Conservation (phyloP, 2,113 vertebrate species). For the Addax nasomaculatus region DNA sequence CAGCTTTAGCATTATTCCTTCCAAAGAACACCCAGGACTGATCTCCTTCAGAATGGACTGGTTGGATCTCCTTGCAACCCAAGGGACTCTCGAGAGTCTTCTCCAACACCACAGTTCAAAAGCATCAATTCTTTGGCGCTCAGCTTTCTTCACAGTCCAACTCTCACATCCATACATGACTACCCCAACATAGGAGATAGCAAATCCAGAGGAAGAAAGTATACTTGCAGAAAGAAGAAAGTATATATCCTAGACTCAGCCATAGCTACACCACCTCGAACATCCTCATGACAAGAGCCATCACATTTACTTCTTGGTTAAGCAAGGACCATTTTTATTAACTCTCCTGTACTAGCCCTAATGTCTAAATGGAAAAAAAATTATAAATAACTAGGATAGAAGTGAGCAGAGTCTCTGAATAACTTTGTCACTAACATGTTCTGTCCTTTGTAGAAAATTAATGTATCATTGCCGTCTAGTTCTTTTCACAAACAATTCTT, state of each 20-base stretch:
- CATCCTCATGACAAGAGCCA: not conserved
- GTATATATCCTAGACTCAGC: not conserved
- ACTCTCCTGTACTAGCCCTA: not conserved
- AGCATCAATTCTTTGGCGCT: rapidly evolving
- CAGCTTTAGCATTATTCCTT: too few relatives aligned
- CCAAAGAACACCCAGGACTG: too few relatives aligned
- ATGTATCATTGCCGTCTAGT: not conserved
- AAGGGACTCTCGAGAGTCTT: too few relatives aligned
- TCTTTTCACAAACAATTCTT: not conserved
- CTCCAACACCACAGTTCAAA: too few relatives aligned
- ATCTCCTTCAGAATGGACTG: too few relatives aligned
- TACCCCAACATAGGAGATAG: not conserved
- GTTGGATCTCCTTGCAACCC: too few relatives aligned
- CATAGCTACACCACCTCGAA: not conserved
- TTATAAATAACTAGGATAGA: not conserved
- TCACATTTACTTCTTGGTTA: not conserved
- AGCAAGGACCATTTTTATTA: not conserved
- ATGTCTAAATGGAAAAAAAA: not conserved
- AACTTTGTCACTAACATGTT: not conserved
- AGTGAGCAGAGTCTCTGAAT: not conserved
- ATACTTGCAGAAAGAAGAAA: too few relatives aligned
- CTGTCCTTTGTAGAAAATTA: not conserved
- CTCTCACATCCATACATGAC: too few relatives aligned
- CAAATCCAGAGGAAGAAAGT: not conserved
- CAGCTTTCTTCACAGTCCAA: too few relatives aligned